phyloP scores from a whole-genome alignment of 2,113 vertebrate species.

The Crotalus helleri region DNA sequence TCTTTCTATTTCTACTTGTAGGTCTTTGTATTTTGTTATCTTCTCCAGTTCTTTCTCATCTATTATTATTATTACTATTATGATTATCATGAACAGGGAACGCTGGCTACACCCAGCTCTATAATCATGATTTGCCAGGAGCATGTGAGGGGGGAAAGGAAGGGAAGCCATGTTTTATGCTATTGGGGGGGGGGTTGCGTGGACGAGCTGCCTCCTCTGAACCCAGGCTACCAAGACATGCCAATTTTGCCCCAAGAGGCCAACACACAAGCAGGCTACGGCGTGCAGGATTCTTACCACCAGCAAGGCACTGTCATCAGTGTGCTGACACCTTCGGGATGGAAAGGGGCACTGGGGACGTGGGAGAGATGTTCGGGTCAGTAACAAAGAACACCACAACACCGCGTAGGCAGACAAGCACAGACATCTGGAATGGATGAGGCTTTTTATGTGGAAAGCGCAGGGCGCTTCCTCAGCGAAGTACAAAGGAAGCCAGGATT shows the following conservation, averaged over 20 bases:
- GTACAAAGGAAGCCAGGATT: background rate
- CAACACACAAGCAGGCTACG: conserved; percentile 51
- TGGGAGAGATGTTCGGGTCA: conserved; percentile 72
- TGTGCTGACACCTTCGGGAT: conserved; percentile 95
- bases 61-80: no score
- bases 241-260: conserved; percentile 41
- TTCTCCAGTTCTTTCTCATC: no score
- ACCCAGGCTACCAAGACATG: background rate
- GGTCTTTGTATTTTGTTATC: no score
- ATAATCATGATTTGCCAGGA: background rate
- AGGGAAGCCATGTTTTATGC: conserved; percentile 69
- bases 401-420: conserved; percentile 52
- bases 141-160: background rate
- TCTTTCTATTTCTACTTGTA: no score
- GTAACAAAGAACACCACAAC: conserved; percentile 63
- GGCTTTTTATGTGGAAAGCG: background rate
- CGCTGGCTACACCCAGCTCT: background rate
- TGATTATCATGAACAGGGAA: background rate
- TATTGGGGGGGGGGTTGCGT: conserved; percentile 42
- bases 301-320: conserved; percentile 98
- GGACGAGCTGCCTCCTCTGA: conserved; percentile 40
- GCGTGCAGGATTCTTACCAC: conserved; percentile 86
- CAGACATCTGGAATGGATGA: conserved; percentile 52
- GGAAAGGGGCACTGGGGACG: conserved; percentile 84
- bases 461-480: background rate